These are phyloP conservation scores for Zophobas morio DNA, from an alignment of 1,140 invertebrate genomes.

Conservation along the genomic window DNA sequence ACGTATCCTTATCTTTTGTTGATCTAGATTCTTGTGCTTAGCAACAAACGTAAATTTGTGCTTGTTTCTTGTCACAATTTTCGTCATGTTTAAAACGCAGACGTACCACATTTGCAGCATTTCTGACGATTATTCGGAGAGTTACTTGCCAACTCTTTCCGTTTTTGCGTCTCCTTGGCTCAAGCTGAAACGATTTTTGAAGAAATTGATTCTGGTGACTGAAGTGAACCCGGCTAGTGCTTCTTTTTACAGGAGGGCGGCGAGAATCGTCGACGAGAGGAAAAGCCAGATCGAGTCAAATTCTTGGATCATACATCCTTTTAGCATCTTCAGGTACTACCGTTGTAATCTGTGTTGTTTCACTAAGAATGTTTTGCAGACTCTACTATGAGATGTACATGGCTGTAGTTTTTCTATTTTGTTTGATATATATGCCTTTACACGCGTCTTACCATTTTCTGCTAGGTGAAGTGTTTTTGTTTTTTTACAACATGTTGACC, in stretches of 20 bases:
- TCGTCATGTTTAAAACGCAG: too few relatives aligned
- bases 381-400: slow-evolving; percentile 38
- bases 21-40: too few relatives aligned
- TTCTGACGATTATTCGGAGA: too few relatives aligned
- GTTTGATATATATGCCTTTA: slow-evolving; percentile 14
- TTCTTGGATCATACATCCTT: slow-evolving; percentile 53
- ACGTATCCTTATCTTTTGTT: too few relatives aligned
- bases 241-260: slow-evolving; percentile 50
- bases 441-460: neutral
- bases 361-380: neutral
- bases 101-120: too few relatives aligned
- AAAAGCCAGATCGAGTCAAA: slow-evolving; percentile 57
- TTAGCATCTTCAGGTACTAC: slow-evolving; percentile 54
- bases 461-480: neutral
- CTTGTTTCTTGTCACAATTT: too few relatives aligned
- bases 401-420: slow-evolving; percentile 47
- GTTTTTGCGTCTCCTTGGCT: too few relatives aligned
- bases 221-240: slow-evolving; percentile 8
- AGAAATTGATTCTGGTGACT: slow-evolving; percentile 4
- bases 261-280: slow-evolving; percentile 56
- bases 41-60: too few relatives aligned
- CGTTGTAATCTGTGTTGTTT: neutral
- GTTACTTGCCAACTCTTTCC: too few relatives aligned
- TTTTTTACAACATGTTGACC: neutral
- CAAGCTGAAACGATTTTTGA: neutral